Evolutionary conservation across 2,113 vertebrate species (phyloP).

Genomic region (Pedionomus torquatus): DNA sequence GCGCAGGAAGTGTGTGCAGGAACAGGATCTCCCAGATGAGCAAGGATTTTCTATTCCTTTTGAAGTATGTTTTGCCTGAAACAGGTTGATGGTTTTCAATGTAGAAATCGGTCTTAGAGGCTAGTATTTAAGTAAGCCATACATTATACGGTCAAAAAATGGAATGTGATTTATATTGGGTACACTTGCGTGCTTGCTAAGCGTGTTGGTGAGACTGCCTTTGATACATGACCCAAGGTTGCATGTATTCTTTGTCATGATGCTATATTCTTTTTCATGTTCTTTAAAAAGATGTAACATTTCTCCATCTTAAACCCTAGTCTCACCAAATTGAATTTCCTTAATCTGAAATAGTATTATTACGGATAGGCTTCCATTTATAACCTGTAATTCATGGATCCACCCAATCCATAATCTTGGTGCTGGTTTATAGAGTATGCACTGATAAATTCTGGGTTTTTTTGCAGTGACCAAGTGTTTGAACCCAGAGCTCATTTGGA

Average conservation of each 20-base stretch:
- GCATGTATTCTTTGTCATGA: neutral
- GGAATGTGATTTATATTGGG: neutral
- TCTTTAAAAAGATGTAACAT: neutral
- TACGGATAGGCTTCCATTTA: neutral
- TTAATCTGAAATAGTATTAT: neutral
- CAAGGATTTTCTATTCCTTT: neutral
- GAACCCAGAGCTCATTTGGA: neutral
- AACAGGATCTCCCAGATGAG: neutral
- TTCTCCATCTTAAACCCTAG: neutral
- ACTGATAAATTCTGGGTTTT: neutral
- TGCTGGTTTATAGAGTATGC: neutral
- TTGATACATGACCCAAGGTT: neutral
- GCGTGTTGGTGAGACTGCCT: neutral
- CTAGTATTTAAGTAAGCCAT: neutral
- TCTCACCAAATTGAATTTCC: neutral
- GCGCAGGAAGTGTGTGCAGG: neutral
- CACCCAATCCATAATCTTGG: neutral
- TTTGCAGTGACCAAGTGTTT: accelerated
- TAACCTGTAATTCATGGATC: neutral
- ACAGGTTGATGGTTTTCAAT: neutral
- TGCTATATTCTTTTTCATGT: neutral
- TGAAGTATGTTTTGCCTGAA: neutral
- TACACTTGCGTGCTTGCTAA: neutral
- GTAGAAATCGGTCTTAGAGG: neutral
- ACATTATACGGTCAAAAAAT: neutral